Conservation (phyloP, 2,888 invertebrate species). For the Agonopterix arenella region DNA sequence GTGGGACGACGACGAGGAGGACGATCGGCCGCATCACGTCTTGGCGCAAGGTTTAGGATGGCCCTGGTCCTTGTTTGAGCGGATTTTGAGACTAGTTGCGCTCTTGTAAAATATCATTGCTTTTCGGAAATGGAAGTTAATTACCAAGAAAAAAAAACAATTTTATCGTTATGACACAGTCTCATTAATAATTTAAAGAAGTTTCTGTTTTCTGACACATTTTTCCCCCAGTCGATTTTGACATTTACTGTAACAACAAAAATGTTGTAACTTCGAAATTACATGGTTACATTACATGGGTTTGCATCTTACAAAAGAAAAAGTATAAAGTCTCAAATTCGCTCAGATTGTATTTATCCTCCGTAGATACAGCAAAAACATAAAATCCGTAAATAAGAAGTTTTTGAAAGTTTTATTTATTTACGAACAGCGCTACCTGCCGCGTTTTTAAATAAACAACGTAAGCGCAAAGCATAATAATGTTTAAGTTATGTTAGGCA, state of each 20-base stretch:
- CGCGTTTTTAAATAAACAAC: conserved; percentile 12
- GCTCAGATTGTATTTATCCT: conserved; percentile 31
- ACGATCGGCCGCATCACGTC: conserved; percentile 56
- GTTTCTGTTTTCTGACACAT: too few species aligned
- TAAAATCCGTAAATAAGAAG: conserved; percentile 16
- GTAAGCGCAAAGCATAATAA: conserved; percentile 6
- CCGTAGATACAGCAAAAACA: conserved; percentile 30
- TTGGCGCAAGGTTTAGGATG: conserved; percentile 65
- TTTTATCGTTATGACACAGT: too few species aligned
- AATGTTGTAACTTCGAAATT: too few species aligned
- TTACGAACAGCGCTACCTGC: conserved; percentile 60
- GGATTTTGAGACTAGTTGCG: conserved; percentile 17
- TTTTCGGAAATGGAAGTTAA: too few species aligned
- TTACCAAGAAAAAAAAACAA: too few species aligned
- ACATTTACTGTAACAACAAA: too few species aligned
- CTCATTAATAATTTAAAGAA: too few species aligned
- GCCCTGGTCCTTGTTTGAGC: conserved; percentile 21
- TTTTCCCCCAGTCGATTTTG: too few species aligned
- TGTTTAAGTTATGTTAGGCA: conserved; percentile 41
- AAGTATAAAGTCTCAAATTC: conserved; percentile 37
- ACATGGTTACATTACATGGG: too few species aligned
- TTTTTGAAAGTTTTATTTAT: conserved; percentile 19
- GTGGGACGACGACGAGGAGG: conserved; percentile 67
- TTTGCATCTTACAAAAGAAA: too few species aligned
- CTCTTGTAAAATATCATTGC: too few species aligned